Conservation (phyloP, 1,140 invertebrate species). For the Saccostrea glomerata region DNA sequence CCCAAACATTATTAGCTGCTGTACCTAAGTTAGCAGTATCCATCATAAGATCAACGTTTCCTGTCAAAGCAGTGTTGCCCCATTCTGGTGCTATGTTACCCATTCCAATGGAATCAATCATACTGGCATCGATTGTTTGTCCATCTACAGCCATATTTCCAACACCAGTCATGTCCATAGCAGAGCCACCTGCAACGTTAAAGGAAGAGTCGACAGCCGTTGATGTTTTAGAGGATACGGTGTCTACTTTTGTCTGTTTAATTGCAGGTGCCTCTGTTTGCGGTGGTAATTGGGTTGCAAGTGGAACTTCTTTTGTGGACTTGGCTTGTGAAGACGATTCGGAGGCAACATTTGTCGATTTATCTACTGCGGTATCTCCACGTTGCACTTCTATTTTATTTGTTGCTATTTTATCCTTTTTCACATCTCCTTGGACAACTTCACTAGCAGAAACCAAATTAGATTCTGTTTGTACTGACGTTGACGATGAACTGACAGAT, state of each 20-base stretch:
- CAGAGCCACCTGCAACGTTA: background rate
- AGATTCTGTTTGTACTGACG: background rate
- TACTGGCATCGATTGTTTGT: background rate
- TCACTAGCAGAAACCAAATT: slow-evolving; percentile 39
- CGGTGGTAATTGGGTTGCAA: background rate
- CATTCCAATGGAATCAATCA: slow-evolving; percentile 1
- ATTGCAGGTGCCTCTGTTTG: slow-evolving; percentile 12
- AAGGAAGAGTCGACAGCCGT: background rate
- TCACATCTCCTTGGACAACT: slow-evolving; percentile 22
- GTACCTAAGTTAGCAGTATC: slow-evolving; percentile 11
- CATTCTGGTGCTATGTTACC: slow-evolving; percentile 1
- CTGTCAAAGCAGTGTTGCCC: background rate
- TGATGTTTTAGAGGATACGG: background rate
- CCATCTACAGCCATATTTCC: slow-evolving; percentile 15
- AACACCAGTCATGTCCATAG: background rate
- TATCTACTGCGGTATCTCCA: background rate
- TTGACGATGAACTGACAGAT: slow-evolving; percentile 33
- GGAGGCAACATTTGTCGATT: background rate
- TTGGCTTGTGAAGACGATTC: background rate
- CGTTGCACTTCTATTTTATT: background rate
- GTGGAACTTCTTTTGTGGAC: background rate
- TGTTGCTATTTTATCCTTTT: slow-evolving; percentile 14
- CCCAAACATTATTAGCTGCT: background rate
- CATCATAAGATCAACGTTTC: slow-evolving; percentile 2
- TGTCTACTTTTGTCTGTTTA: background rate